These are phyloP conservation scores for Podilymbus podiceps DNA, from an alignment of 2,113 vertebrate genomes.

Conservation along the genomic window DNA sequence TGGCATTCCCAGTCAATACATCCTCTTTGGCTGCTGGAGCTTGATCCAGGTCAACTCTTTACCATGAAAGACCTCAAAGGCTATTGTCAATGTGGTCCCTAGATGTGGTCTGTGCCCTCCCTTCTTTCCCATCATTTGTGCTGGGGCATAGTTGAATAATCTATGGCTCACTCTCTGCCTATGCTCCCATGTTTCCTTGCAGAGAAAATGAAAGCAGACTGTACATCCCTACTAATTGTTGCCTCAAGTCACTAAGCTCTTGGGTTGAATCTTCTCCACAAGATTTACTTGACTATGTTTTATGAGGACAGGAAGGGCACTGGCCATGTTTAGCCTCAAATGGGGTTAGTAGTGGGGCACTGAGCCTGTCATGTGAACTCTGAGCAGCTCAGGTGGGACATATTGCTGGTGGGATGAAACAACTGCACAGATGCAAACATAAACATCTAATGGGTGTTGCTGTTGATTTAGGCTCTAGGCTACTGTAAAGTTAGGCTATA, in stretches of 20 bases:
- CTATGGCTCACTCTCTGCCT: background rate
- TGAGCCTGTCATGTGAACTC: background rate
- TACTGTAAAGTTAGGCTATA: background rate
- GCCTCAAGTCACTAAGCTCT: background rate
- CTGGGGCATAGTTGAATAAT: background rate
- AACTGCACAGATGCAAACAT: background rate
- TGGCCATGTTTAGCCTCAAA: background rate
- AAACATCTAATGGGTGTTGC: background rate
- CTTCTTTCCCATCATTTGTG: background rate
- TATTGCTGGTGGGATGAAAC: background rate
- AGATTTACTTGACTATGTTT: background rate
- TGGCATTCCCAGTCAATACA: background rate
- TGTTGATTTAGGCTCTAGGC: background rate
- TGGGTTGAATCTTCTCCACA: background rate
- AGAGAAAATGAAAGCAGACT: background rate
- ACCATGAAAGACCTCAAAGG: background rate
- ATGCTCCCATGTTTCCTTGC: background rate
- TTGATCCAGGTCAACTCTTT: background rate
- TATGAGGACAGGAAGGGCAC: background rate
- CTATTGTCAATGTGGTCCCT: background rate
- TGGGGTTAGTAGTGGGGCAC: accelerated
- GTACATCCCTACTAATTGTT: background rate
- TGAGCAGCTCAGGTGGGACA: background rate
- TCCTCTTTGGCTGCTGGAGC: background rate
- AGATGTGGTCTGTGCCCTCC: background rate